Conservation (phyloP, 2,113 vertebrate species). For the Conger conger region DNA sequence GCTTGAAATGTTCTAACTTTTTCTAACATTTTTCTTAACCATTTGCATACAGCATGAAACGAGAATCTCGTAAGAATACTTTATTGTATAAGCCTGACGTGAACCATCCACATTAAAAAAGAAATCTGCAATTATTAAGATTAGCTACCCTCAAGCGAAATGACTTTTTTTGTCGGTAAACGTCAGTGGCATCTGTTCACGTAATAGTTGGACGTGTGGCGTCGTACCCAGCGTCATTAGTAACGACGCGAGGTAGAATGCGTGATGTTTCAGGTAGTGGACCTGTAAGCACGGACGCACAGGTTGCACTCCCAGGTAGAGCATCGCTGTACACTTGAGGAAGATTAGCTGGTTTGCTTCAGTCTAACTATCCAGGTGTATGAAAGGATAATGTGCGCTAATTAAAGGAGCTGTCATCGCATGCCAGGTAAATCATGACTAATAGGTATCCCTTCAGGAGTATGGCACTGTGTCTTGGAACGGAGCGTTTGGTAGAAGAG, state of each 20-base stretch:
- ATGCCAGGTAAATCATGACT: neutral
- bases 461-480: neutral
- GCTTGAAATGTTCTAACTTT: too few relatives aligned
- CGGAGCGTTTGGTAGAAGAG: neutral
- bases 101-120: neutral
- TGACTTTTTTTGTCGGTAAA: neutral
- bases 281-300: neutral
- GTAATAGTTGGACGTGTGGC: neutral
- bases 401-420: neutral
- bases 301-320: neutral
- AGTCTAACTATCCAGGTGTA: neutral
- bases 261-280: neutral
- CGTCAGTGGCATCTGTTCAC: neutral
- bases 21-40: too few relatives aligned
- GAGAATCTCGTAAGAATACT: neutral
- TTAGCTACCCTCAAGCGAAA: neutral
- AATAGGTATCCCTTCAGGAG: neutral
- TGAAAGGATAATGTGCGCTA: neutral
- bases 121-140: neutral
- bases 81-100: neutral
- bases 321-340: neutral
- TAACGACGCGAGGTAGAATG: neutral
- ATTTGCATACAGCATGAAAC: too few relatives aligned
- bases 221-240: neutral
- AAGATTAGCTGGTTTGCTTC: neutral